These are phyloP conservation scores for Odocoileus hemionus DNA, from an alignment of 2,113 vertebrate genomes.

Conservation along the genomic window DNA sequence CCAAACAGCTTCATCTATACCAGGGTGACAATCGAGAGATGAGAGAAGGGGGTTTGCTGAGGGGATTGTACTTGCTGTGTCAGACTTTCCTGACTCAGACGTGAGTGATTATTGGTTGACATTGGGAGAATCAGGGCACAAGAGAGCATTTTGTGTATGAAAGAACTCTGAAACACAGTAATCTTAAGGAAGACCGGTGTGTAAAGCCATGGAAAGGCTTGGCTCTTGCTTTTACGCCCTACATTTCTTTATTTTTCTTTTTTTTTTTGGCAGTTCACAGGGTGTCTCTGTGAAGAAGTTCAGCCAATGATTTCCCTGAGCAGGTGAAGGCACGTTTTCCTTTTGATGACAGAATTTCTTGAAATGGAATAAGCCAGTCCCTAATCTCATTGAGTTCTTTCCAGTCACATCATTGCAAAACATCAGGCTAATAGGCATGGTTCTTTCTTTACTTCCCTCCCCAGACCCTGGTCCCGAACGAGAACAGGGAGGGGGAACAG, in stretches of 20 bases:
- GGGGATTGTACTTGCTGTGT: not conserved
- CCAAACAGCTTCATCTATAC: not conserved
- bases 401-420: conserved; percentile 60
- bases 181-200: not conserved
- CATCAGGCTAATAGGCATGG: conserved; percentile 55
- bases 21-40: not conserved
- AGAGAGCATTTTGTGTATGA: not conserved
- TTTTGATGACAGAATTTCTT: conserved; percentile 53
- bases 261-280: not conserved
- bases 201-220: not conserved
- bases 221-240: not conserved
- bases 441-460: conserved; percentile 48
- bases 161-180: not conserved
- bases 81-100: not conserved
- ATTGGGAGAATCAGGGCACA: not conserved
- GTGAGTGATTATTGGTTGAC: not conserved
- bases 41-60: not conserved
- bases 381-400: conserved; percentile 63
- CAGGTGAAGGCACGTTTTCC: conserved; percentile 15
- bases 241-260: not conserved
- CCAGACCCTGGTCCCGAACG: not conserved
- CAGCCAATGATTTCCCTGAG: conserved; percentile 19
- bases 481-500: not conserved
- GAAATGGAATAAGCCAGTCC: conserved; percentile 31
- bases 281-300: not conserved